Conservation (phyloP, 92 coral and sea anemone genomes). For the Umimayanthus chanpuru region DNA sequence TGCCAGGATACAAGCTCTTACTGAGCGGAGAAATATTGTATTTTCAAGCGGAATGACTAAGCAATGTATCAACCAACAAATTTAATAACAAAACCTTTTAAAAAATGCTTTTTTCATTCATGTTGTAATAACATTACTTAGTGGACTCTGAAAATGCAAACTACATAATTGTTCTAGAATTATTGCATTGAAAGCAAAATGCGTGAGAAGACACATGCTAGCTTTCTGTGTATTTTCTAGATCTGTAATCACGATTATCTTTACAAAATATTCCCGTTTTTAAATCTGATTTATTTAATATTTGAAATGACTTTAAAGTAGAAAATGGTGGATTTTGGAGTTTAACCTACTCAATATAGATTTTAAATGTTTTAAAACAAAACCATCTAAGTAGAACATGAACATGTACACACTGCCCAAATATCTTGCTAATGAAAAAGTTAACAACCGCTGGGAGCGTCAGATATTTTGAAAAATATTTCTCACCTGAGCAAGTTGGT, state of each 20-base stretch:
- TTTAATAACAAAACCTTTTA: not conserved
- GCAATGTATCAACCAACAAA: not conserved
- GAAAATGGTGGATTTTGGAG: too few relatives aligned
- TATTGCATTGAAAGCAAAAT: not conserved
- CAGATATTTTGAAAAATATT: not conserved
- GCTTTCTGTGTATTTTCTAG: too few relatives aligned
- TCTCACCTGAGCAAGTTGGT: constrained; percentile 72
- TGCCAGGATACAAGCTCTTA: not conserved
- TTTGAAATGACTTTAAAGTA: not conserved
- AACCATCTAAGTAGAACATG: not conserved
- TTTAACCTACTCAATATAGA: too few relatives aligned
- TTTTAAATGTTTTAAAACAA: not conserved
- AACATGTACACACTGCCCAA: not conserved
- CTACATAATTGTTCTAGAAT: not conserved
- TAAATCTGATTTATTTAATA: not conserved
- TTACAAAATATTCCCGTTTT: too few relatives aligned
- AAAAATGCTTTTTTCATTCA: not conserved
- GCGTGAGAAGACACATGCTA: not conserved
- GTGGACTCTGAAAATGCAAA: not conserved
- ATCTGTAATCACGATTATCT: too few relatives aligned
- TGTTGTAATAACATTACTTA: not conserved
- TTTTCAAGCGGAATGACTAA: not conserved
- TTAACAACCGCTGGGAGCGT: not conserved
- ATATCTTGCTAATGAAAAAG: not conserved
- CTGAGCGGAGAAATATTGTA: not conserved